Base-by-base conservation (phyloP, 1,140 invertebrate species). In the Hormaphis cornu region DNA sequence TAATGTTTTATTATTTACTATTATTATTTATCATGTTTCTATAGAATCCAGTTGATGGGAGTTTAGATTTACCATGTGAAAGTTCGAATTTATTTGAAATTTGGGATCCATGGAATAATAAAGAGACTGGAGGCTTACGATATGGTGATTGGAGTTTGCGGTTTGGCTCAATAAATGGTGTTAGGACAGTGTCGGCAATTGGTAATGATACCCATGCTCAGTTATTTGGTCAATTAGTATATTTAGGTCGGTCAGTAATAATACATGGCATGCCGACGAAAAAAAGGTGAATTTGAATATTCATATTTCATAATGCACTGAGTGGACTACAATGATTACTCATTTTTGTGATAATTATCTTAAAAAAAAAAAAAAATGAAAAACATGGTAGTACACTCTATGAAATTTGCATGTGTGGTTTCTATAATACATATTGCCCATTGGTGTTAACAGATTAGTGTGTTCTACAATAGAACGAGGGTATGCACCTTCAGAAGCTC, bases 51-150 rank as follows among this genome's bases (percentile, higher is more conserved):
- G 85, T 94, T 0, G 85, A 89, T 75, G 84, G 84, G 66, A 86
- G 89, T 74, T 78, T 94, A 70, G 88, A 91, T 72, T 95, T 95
- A 79, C 89, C 93, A 0, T 98, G 95, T 75, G 89, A 91, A 75
- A 83, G 79, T 35, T 86, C 87, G 2, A 85, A 89, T 0, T 80
- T 97, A 0, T 89, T 91, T 71, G 88, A 85, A 10, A 84, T 87
- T 44, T 95, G 87, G 82, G 92, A 95, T 80, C 93, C 93, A 1
- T 84, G 72, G 54, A 53, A 72, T 30, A 50, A 24, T 53, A 66
- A 50, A 66, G 14, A 30, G 0, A 33, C 18, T 24, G 28, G n/a
- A 33, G 18, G 12, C 30, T 35, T 66, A 50, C 61, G 61, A 24
- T 66, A 66, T 35, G 61, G 61, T 10, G 61, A 66, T 48, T 66